Percentiles rank a stretch among this genome's conserved stretches.
phyloP scores from a whole-genome alignment of 1,140 invertebrate species.

The Dysdera silvatica region DNA sequence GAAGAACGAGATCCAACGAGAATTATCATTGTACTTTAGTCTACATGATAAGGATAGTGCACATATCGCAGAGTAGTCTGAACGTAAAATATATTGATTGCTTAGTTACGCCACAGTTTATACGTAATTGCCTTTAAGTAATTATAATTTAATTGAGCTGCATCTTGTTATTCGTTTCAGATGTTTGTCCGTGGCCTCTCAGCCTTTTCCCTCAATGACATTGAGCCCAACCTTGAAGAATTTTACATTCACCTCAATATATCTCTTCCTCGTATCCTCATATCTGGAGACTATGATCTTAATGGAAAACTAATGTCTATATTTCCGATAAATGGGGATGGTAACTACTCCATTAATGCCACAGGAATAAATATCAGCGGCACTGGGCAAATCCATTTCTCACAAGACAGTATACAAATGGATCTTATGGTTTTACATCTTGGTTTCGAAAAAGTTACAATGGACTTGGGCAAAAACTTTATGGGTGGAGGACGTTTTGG shows the following conservation, averaged over 20 bases:
- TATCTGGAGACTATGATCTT: conserved; percentile 9
- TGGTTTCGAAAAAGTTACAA: conserved; percentile 4
- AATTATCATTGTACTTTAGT: too few species aligned
- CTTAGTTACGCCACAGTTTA: too few species aligned
- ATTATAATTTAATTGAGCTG: too few species aligned
- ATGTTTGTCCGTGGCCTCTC: conserved; percentile 3
- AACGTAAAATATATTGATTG: too few species aligned
- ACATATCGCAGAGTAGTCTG: too few species aligned
- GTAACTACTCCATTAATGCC: conserved; percentile 18
- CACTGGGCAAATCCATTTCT: conserved; percentile 11
- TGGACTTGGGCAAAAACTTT: conserved; percentile 32
- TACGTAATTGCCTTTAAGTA: too few species aligned
- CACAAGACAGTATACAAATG: conserved; percentile 13
- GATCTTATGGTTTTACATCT: conserved; percentile 11
- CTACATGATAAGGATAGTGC: too few species aligned
- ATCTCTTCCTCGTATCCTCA: conserved; percentile 9
- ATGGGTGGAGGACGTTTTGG: conserved; percentile 22
- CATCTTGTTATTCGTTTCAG: conserved; percentile 22
- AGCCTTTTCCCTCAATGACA: conserved; percentile 7
- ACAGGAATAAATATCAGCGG: conserved; percentile 12
- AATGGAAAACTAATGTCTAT: conserved; percentile 19
- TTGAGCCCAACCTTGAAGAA: conserved; percentile 14
- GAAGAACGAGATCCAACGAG: too few species aligned
- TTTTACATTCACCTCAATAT: conserved; percentile 10
- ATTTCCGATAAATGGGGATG: conserved; percentile 21